Evolutionary conservation across 2,888 invertebrate genomes (phyloP).

Genomic region (Tigriopus californicus): DNA sequence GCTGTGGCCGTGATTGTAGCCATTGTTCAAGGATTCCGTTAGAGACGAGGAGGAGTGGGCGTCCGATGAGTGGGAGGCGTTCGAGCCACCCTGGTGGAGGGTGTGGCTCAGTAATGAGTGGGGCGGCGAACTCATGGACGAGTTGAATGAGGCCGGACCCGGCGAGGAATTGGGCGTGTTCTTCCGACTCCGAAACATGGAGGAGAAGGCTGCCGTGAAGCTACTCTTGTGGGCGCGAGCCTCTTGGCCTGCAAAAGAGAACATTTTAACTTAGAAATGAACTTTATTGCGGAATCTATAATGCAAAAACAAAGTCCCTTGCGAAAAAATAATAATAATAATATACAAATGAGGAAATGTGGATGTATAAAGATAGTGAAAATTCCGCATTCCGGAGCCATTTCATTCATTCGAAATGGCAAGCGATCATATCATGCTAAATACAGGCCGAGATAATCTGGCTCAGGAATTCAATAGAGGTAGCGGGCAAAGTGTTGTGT

Average conservation of each 20-base stretch:
- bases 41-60: not conserved
- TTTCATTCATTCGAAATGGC: no score
- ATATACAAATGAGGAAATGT: no score
- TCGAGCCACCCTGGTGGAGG: not conserved
- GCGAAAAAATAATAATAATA: no score
- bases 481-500: no score
- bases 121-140: not conserved
- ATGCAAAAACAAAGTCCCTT: no score
- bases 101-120: not conserved
- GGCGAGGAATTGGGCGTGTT: not conserved
- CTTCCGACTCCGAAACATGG: not conserved
- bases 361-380: no score
- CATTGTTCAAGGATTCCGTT: not conserved
- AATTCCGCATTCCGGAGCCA: no score
- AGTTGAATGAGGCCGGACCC: not conserved
- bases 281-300: no score
- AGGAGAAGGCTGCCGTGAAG: not conserved
- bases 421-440: no score
- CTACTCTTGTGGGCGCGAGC: not conserved
- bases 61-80: not conserved
- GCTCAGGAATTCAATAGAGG: no score
- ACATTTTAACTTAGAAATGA: not conserved
- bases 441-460: no score
- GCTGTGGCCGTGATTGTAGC: not conserved
- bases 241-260: not conserved